A percentile compares a stretch with the other conserved stretches of the same genome.
Evolutionary conservation across 2,113 vertebrate genomes (phyloP).

Genomic region (Channa argus): DNA sequence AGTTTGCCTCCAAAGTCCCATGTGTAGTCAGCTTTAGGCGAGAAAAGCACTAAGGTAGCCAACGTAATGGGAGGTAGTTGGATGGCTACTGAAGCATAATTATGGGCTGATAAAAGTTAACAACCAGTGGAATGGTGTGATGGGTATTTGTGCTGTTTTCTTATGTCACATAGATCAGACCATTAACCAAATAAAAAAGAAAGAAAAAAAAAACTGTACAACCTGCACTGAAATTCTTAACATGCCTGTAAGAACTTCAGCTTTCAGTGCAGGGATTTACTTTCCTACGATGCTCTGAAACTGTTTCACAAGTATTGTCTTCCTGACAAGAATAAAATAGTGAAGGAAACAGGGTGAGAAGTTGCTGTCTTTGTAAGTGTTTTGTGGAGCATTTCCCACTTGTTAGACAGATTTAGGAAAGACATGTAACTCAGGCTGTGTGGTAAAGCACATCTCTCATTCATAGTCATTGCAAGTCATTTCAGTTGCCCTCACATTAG

Average conservation of each 20-base stretch:
- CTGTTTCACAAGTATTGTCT: neutral
- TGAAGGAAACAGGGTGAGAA: neutral
- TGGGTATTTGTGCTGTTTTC: neutral
- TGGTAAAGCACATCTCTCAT: no score
- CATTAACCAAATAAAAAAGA: no score
- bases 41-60: no score
- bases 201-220: neutral
- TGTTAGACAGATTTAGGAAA: neutral
- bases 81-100: no score
- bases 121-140: neutral
- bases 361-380: no score
- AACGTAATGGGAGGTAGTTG: no score
- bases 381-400: neutral
- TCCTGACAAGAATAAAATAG: neutral
- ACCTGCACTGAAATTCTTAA: neutral
- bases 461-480: no score
- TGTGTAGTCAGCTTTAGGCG: no score
- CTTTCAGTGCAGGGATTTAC: conserved; percentile 5
- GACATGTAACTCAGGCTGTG: neutral
- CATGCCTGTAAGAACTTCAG: conserved; percentile 13
- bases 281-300: conserved; percentile 7
- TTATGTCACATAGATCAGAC: no score
- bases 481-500: no score
- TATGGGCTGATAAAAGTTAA: no score
- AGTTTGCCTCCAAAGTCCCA: no score